Evolutionary conservation across 2,888 invertebrate genomes (phyloP).

Genomic region (Xestia ashworthii): DNA sequence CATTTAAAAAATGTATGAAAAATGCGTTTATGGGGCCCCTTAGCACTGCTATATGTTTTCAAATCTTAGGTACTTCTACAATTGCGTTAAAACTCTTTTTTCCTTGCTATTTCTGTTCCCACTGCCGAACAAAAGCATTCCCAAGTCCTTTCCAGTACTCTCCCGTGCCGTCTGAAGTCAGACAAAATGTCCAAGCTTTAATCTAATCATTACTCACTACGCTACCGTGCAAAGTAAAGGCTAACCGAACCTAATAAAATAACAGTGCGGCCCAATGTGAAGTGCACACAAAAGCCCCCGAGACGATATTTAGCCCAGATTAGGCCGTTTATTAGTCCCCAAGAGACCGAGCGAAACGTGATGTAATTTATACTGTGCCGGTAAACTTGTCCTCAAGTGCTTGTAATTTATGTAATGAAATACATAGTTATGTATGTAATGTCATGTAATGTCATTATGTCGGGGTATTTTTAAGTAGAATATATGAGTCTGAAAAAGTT

Average conservation of each 20-base stretch:
- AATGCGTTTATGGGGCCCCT: too few relatives aligned
- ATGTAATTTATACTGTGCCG: conserved; percentile 30
- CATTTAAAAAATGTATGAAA: too few relatives aligned
- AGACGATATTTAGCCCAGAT: conserved; percentile 48
- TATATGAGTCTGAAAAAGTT: neutral
- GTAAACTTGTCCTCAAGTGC: conserved; percentile 17
- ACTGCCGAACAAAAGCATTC: neutral
- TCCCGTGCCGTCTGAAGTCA: neutral
- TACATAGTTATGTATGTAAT: neutral
- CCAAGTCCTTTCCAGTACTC: neutral
- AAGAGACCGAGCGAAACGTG: conserved; percentile 16
- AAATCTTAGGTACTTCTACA: neutral
- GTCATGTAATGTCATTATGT: neutral
- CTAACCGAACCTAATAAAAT: conserved; percentile 37
- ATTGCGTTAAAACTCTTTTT: too few relatives aligned
- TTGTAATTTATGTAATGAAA: conserved; percentile 24
- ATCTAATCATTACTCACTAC: conserved; percentile 2
- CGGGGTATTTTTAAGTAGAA: neutral
- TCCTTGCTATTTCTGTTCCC: neutral
- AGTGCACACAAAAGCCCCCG: conserved; percentile 46
- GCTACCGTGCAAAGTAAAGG: conserved; percentile 31
- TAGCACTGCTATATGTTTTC: too few relatives aligned
- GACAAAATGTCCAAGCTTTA: neutral
- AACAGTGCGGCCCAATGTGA: conserved; percentile 42
- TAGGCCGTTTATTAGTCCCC: conserved; percentile 32